Percentiles rank a stretch among this genome's conserved stretches.
These are phyloP conservation scores for Ceratosolen fusciceps DNA, from an alignment of 1,140 invertebrate genomes.

Conservation along the genomic window DNA sequence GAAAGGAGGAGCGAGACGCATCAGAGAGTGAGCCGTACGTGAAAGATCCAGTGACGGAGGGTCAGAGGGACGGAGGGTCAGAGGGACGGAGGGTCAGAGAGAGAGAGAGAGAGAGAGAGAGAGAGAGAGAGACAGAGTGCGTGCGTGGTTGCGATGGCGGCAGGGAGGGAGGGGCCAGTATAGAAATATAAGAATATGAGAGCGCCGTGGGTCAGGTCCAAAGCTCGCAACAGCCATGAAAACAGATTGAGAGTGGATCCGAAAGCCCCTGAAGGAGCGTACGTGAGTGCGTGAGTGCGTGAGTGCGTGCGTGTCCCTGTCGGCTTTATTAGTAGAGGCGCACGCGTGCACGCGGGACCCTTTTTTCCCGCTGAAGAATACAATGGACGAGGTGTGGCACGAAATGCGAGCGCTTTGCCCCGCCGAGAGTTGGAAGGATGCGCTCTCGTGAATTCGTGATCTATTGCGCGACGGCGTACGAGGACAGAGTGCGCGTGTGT, in stretches of 20 bases:
- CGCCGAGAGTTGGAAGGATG: slow-evolving; percentile 19
- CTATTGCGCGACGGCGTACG: slow-evolving; percentile 27
- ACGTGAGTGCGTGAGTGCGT: not conserved
- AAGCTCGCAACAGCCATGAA: not conserved
- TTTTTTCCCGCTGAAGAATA: slow-evolving; percentile 1
- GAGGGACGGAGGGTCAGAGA: not conserved
- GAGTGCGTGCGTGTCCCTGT: not conserved
- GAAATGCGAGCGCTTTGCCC: not conserved
- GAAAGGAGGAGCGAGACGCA: not conserved
- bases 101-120: not conserved
- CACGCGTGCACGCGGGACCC: not conserved
- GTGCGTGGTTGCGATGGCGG: too few species aligned
- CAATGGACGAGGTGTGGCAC: slow-evolving; percentile 38
- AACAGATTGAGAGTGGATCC: not conserved
- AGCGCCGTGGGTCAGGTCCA: not conserved
- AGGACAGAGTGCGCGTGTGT: not conserved
- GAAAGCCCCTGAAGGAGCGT: not conserved
- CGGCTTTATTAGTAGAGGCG: too few species aligned
- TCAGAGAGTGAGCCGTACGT: not conserved
- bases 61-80: not conserved
- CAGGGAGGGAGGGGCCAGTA: too few species aligned
- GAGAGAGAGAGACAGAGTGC: not conserved
- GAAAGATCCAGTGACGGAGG: not conserved
- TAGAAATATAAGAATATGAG: not conserved
- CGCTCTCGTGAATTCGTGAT: slow-evolving; percentile 32